Percentiles rank a stretch among this genome's conserved stretches.
These are phyloP conservation scores for Palaemon carinicauda DNA, from an alignment of 1,140 invertebrate genomes.

Conservation along the genomic window DNA sequence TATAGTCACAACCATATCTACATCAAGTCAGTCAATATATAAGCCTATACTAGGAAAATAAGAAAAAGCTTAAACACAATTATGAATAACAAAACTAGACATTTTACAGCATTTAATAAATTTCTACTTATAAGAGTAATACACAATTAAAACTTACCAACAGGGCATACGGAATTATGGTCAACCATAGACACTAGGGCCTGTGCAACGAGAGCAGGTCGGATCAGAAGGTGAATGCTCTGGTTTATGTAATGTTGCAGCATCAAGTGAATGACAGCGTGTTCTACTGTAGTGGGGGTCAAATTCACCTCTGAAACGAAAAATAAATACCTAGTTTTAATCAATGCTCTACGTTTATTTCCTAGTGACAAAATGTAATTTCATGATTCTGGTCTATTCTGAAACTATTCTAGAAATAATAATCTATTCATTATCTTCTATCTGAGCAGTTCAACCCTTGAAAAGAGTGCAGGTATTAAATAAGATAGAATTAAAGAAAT, in stretches of 20 bases:
- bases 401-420: too few relatives aligned
- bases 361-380: background rate
- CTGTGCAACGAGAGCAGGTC: conserved; percentile 41
- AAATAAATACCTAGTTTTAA: background rate
- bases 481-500: too few relatives aligned
- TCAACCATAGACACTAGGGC: conserved; percentile 8
- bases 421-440: too few relatives aligned
- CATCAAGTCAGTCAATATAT: too few relatives aligned
- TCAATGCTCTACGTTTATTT: background rate
- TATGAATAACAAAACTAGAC: background rate
- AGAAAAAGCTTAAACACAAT: background rate
- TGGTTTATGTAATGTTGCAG: conserved; percentile 60
- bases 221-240: conserved; percentile 45
- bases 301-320: conserved; percentile 2
- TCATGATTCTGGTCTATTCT: too few relatives aligned
- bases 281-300: background rate
- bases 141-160: conserved; percentile 25
- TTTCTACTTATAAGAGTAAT: background rate
- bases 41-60: too few relatives aligned
- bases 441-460: too few relatives aligned
- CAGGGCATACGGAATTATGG: background rate
- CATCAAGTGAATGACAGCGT: conserved; percentile 44
- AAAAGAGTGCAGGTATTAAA: too few relatives aligned
- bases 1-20: too few relatives aligned
- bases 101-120: background rate